Evolutionary conservation across 2,888 invertebrate species (phyloP).

Genomic region (Dicyrtoma fusca): DNA sequence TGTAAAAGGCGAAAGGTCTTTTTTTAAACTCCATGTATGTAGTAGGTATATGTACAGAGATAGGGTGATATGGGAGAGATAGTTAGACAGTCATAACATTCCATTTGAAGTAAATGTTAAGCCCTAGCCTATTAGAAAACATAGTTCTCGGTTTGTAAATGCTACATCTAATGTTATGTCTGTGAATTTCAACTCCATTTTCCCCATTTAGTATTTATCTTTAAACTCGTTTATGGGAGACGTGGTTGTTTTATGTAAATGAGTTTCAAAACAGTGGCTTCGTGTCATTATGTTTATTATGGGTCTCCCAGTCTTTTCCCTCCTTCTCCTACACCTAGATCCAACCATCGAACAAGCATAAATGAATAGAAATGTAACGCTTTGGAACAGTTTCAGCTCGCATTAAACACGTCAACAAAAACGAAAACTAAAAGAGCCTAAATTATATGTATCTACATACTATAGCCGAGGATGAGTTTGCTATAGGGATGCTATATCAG

Average conservation of each 20-base stretch:
- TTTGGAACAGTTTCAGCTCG: neutral
- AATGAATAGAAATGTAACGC: constrained; percentile 17
- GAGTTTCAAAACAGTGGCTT: constrained; percentile 36
- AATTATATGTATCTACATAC: neutral
- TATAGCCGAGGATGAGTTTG: no score
- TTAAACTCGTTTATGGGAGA: constrained; percentile 22
- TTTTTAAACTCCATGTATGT: neutral
- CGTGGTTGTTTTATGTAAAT: constrained; percentile 34
- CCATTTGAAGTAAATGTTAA: no score
- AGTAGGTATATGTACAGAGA: neutral
- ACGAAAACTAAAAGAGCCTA: no score
- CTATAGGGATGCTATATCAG: no score
- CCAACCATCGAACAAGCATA: neutral
- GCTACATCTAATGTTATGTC: neutral
- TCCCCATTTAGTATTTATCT: constrained; percentile 25
- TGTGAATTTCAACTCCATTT: constrained; percentile 18
- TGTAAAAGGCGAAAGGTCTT: no score
- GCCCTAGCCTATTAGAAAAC: no score
- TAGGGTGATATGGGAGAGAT: no score
- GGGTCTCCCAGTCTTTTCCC: constrained; percentile 27
- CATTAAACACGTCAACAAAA: no score
- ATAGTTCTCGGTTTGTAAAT: no score
- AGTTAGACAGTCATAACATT: no score
- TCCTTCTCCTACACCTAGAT: neutral
- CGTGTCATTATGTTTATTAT: constrained; percentile 37